These are phyloP conservation scores for Tursiops truncatus DNA, from an alignment of 2,113 vertebrate species.

Conservation along the genomic window DNA sequence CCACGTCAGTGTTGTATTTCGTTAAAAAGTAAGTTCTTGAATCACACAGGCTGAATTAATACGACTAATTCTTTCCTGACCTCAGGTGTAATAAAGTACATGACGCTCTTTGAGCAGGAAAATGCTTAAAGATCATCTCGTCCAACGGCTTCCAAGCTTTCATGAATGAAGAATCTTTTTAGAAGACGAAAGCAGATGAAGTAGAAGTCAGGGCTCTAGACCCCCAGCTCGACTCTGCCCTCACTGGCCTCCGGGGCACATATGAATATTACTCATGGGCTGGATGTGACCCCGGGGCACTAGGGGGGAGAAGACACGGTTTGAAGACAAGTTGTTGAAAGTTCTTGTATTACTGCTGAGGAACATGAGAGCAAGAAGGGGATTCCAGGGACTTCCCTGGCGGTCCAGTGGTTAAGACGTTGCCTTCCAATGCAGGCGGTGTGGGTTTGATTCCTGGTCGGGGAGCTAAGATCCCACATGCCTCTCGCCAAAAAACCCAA, in stretches of 20 bases:
- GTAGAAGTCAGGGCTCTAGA: rapidly evolving
- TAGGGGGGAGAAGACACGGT: no score
- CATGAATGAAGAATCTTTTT: not conserved
- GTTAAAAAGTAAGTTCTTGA: not conserved
- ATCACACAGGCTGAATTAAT: no score
- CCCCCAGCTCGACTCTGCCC: rapidly evolving
- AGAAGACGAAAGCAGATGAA: not conserved
- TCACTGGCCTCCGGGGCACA: no score
- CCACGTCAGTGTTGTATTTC: rapidly evolving
- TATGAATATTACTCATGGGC: rapidly evolving
- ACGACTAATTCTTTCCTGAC: rapidly evolving
- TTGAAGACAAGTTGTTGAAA: not conserved
- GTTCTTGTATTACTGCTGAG: not conserved
- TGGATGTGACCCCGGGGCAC: not conserved
- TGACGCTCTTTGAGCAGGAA: not conserved
- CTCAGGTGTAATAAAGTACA: rapidly evolving
- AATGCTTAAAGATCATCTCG: rapidly evolving
- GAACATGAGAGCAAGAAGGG: no score
- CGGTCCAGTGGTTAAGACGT: no score
- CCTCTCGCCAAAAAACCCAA: no score
- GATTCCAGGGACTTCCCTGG: not conserved
- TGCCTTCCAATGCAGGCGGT: no score
- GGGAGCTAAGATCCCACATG: no score
- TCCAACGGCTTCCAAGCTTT: rapidly evolving
- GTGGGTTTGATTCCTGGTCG: no score